These are phyloP conservation scores for Clusia tigrina DNA, from an alignment of 2,888 invertebrate species.

Conservation along the genomic window DNA sequence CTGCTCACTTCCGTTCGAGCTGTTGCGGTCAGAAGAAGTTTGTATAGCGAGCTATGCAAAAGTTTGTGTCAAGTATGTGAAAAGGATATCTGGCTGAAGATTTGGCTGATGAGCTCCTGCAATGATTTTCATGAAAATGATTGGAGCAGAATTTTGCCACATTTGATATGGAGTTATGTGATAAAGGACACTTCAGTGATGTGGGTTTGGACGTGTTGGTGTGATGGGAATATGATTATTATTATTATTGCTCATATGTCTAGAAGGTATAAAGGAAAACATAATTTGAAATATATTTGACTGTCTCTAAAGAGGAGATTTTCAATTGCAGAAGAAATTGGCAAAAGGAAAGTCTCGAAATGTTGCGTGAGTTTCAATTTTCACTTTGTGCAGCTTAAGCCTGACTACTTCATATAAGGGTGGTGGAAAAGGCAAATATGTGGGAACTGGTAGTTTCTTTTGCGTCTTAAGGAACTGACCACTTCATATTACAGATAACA, in stretches of 20 bases:
- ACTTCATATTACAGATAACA: no score
- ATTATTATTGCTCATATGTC: not conserved
- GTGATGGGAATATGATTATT: slow-evolving; percentile 1
- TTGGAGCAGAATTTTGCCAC: not conserved
- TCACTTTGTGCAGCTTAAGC: no score
- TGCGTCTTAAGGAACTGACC: no score
- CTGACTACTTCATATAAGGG: no score
- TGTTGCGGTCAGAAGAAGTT: slow-evolving; percentile 8
- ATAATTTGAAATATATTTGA: not conserved
- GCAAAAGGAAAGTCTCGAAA: no score
- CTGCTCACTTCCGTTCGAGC: not conserved
- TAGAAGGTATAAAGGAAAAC: no score
- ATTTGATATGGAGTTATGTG: slow-evolving; percentile 1
- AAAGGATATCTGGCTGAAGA: not conserved
- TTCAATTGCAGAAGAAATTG: no score
- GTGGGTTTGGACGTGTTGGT: slow-evolving; percentile 6
- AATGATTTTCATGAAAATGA: not conserved
- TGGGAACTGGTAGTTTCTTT: no score
- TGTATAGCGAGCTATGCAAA: not conserved
- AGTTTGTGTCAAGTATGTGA: slow-evolving; percentile 11
- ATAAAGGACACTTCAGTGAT: slow-evolving; percentile 8
- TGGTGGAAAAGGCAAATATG: no score
- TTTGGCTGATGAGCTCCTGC: not conserved
- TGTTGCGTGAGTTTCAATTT: no score
- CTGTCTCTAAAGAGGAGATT: not conserved